Evolutionary conservation across 2,113 vertebrate species (phyloP).

Genomic region (Monopterus albus): DNA sequence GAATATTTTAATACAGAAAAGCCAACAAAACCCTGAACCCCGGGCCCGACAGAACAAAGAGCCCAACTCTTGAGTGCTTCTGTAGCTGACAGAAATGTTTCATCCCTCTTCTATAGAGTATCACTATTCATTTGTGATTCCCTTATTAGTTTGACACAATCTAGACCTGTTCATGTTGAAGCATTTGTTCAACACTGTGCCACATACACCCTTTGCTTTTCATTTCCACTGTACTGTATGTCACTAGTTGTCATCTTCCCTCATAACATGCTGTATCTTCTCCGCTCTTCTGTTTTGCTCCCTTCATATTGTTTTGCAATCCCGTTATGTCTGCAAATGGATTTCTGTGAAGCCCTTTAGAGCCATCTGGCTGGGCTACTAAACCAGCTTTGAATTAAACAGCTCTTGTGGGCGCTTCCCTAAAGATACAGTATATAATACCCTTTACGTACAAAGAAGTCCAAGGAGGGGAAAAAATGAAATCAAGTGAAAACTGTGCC

Average conservation of each 20-base stretch:
- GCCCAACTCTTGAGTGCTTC: slow-evolving; percentile 64
- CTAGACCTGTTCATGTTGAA: slow-evolving; percentile 27
- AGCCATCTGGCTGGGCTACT: slow-evolving; percentile 81
- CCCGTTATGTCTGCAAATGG: slow-evolving; percentile 82
- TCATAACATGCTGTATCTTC: slow-evolving; percentile 12
- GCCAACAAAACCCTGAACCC: slow-evolving; percentile 47
- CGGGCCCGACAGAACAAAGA: slow-evolving; percentile 62
- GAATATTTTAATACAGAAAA: slow-evolving; percentile 67
- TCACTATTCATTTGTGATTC: slow-evolving; percentile 30
- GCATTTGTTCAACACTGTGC: not conserved
- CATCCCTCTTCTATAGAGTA: slow-evolving; percentile 33
- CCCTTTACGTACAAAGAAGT: slow-evolving; percentile 31
- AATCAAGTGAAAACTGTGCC: not conserved
- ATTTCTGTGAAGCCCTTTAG: slow-evolving; percentile 79
- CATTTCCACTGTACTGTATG: slow-evolving; percentile 17
- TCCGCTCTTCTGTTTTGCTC: slow-evolving; percentile 36
- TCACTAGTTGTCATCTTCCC: slow-evolving; percentile 13
- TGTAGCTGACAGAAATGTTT: slow-evolving; percentile 70
- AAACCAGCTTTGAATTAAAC: slow-evolving; percentile 82
- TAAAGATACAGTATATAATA: slow-evolving; percentile 66
- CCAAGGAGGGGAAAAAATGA: not conserved
- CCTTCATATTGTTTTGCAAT: slow-evolving; percentile 72
- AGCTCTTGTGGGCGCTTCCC: slow-evolving; percentile 66
- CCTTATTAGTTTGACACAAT: slow-evolving; percentile 34
- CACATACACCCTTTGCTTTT: not conserved